Conservation (phyloP, 2,888 invertebrate genomes). For the Hirtodrosophila confusa region DNA sequence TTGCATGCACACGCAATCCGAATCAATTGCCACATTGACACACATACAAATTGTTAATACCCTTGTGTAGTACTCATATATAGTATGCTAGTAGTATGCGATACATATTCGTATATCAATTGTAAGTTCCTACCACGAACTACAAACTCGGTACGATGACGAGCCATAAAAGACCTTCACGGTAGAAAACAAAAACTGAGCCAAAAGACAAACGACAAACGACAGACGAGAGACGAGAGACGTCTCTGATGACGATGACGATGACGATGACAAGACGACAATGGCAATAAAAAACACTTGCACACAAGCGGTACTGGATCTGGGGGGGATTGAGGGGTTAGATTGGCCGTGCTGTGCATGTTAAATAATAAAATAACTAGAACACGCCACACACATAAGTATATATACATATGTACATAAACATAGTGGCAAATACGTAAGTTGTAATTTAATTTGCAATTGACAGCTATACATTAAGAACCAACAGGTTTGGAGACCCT, state of each 20-base stretch:
- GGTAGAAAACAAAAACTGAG: conserved; percentile 57
- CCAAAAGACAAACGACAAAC: conserved; percentile 39
- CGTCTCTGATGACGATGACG: conserved; percentile 12
- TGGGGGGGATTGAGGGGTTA: conserved; percentile 2
- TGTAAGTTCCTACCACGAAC: conserved; percentile 16
- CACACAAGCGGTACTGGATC: neutral
- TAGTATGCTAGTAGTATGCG: neutral
- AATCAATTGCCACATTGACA: conserved; percentile 78
- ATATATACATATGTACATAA: too few species aligned
- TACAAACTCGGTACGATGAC: conserved; percentile 46
- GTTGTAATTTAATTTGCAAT: conserved; percentile 59
- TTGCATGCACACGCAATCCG: conserved; percentile 69
- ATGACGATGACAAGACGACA: conserved; percentile 54
- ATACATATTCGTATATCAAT: conserved; percentile 17
- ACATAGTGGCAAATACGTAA: conserved; percentile 22
- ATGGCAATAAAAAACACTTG: conserved; percentile 48
- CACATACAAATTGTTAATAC: conserved; percentile 48
- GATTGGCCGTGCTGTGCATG: conserved; percentile 68
- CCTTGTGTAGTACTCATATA: conserved; percentile 13
- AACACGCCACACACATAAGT: conserved; percentile 9
- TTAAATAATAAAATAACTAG: conserved; percentile 58
- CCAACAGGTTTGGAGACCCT: conserved; percentile 46
- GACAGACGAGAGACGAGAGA: conserved; percentile 8
- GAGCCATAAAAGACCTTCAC: conserved; percentile 67
- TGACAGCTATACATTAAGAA: conserved; percentile 29